Percentiles rank a stretch among this genome's conserved stretches.
Conservation (phyloP, 2,888 invertebrate species). For the Vesta saturnalis region DNA sequence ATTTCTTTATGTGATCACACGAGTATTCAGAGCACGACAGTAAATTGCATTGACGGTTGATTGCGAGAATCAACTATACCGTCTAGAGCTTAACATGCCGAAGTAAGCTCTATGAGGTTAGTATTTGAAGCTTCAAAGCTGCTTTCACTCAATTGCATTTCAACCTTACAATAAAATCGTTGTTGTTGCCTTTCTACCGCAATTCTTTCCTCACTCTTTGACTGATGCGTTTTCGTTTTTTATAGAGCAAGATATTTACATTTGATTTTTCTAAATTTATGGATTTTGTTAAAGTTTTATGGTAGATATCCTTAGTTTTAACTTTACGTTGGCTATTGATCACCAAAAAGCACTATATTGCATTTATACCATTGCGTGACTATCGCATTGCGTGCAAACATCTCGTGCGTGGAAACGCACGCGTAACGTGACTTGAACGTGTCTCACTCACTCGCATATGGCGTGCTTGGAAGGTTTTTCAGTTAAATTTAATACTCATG, state of each 20-base stretch:
- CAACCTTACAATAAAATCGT: conserved; percentile 39
- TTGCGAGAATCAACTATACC: conserved; percentile 55
- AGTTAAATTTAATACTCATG: too few species aligned
- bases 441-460: too few species aligned
- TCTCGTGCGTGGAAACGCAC: too few species aligned
- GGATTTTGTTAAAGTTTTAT: neutral
- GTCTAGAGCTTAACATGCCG: conserved; percentile 39
- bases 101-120: conserved; percentile 38
- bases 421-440: too few species aligned
- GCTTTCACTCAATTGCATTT: conserved; percentile 43
- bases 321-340: too few species aligned
- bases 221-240: neutral
- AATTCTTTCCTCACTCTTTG: neutral
- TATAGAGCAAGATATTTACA: neutral
- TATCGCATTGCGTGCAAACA: too few species aligned
- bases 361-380: too few species aligned
- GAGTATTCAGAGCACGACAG: conserved; percentile 54
- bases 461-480: too few species aligned
- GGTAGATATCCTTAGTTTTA: too few species aligned
- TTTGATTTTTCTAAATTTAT: neutral
- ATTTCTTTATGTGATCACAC: conserved; percentile 53
- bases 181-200: conserved; percentile 20
- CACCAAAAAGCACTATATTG: too few species aligned
- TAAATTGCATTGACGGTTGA: conserved; percentile 56
- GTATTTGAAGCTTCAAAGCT: conserved; percentile 42